These are phyloP conservation scores for Poeciliopsis infans DNA, from an alignment of 2,797 vertebrate genomes.

Conservation along the genomic window DNA sequence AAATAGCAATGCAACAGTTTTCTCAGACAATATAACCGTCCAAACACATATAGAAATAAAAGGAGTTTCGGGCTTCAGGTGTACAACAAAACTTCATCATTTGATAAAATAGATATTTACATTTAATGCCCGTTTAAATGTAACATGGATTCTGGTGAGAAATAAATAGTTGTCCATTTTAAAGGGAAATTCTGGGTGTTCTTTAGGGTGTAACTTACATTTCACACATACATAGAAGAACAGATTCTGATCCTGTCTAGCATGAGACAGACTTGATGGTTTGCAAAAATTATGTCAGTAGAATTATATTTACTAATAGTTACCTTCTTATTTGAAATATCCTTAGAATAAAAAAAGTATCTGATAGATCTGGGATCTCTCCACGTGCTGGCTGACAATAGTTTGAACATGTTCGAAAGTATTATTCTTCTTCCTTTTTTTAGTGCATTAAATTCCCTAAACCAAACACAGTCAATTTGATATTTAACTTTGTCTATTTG, in stretches of 20 bases:
- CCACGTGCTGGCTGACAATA: neutral
- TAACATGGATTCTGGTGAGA: slow-evolving; percentile 17
- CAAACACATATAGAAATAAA: slow-evolving; percentile 44
- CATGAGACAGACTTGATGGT: neutral
- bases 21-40: slow-evolving; percentile 35
- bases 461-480: neutral
- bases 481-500: neutral
- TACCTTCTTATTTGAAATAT: neutral
- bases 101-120: slow-evolving; percentile 38
- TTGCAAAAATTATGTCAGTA: slow-evolving; percentile 11
- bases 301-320: slow-evolving; percentile 4
- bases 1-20: slow-evolving; percentile 51
- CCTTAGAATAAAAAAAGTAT: neutral
- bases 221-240: slow-evolving; percentile 24
- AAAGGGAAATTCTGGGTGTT: slow-evolving; percentile 29
- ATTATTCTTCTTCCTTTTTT: neutral
- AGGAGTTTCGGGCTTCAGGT: slow-evolving; percentile 1
- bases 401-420: neutral
- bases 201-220: slow-evolving; percentile 32
- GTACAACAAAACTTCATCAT: slow-evolving; percentile 16
- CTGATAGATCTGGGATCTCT: neutral
- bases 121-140: slow-evolving; percentile 13
- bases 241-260: neutral
- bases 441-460: neutral
- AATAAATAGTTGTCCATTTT: slow-evolving; percentile 48